These are phyloP conservation scores for Heliconius hortense DNA, from an alignment of 2,888 invertebrate genomes.

Conservation along the genomic window DNA sequence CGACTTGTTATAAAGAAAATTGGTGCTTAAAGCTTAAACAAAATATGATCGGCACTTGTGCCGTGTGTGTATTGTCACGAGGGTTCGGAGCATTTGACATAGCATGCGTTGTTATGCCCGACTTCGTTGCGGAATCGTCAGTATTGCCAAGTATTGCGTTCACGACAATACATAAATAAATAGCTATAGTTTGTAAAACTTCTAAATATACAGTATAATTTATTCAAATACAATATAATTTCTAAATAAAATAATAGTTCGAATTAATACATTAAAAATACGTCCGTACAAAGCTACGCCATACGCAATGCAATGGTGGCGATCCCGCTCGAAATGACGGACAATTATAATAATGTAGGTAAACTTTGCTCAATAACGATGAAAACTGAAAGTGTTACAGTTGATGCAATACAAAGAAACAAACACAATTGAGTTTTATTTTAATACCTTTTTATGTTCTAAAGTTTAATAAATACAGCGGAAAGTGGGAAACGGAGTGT, in stretches of 20 bases:
- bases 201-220: constrained; percentile 13
- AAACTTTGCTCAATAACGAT: constrained; percentile 81
- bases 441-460: constrained; percentile 23
- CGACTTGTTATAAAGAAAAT: constrained; percentile 83
- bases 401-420: constrained; percentile 82
- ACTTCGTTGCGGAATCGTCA: constrained; percentile 59
- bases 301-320: constrained; percentile 45
- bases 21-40: constrained; percentile 82
- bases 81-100: constrained; percentile 77
- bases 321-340: constrained; percentile 61
- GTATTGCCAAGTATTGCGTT: constrained; percentile 18
- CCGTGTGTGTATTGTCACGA: constrained; percentile 77
- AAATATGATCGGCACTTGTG: constrained; percentile 70
- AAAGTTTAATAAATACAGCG: background rate
- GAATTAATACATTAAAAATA: constrained; percentile 22
- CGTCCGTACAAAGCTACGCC: constrained; percentile 49
- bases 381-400: constrained; percentile 82
- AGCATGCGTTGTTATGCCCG: constrained; percentile 80
- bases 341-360: constrained; percentile 81
- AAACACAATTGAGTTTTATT: constrained; percentile 78
- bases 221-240: constrained; percentile 26
- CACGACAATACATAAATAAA: constrained; percentile 37
- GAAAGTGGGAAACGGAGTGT: background rate
- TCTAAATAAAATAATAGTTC: constrained; percentile 2
- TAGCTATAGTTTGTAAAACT: constrained; percentile 6